Evolutionary conservation across 1,140 invertebrate species (phyloP).

Genomic region (Orius insidiosus): DNA sequence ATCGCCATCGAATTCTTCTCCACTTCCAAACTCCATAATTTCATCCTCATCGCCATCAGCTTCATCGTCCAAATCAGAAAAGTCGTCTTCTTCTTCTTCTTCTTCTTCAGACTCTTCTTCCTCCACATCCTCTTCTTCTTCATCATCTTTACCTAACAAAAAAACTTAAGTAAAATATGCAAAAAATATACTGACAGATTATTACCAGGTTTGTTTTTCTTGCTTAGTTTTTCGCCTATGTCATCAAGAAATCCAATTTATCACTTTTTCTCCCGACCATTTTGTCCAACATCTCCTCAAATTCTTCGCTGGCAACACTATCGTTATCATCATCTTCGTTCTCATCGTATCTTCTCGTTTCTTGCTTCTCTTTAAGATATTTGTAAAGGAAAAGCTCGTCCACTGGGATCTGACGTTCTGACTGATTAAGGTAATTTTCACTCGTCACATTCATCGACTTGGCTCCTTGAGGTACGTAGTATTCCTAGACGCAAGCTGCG

Average conservation of each 20-base stretch:
- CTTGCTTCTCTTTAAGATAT: conserved; percentile 23
- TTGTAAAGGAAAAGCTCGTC: conserved; percentile 66
- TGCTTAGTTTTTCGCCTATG: conserved; percentile 21
- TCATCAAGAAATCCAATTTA: conserved; percentile 26
- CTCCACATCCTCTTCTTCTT: conserved; percentile 23
- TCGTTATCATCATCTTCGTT: conserved; percentile 43
- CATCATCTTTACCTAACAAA: conserved; percentile 21
- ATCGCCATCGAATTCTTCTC: conserved; percentile 11
- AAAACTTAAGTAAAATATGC: conserved; percentile 22
- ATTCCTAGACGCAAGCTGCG: conserved; percentile 36
- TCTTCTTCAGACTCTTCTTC: conserved; percentile 15
- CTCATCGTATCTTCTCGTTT: conserved; percentile 16
- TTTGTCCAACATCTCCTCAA: conserved; percentile 60
- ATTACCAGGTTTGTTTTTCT: conserved; percentile 20
- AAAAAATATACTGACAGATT: conserved; percentile 22
- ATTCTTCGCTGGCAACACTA: conserved; percentile 77
- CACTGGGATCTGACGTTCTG: conserved; percentile 50
- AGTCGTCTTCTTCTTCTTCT: conserved; percentile 13
- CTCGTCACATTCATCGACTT: conserved; percentile 46
- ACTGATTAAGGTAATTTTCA: conserved; percentile 45
- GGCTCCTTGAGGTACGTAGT: conserved; percentile 41
- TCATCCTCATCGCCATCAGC: conserved; percentile 15
- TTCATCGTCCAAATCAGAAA: conserved; percentile 17
- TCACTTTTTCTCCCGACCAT: conserved; percentile 31
- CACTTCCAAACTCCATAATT: conserved; percentile 15